These are phyloP conservation scores for Neoarius graeffei DNA, from an alignment of 2,113 vertebrate genomes.

Conservation along the genomic window DNA sequence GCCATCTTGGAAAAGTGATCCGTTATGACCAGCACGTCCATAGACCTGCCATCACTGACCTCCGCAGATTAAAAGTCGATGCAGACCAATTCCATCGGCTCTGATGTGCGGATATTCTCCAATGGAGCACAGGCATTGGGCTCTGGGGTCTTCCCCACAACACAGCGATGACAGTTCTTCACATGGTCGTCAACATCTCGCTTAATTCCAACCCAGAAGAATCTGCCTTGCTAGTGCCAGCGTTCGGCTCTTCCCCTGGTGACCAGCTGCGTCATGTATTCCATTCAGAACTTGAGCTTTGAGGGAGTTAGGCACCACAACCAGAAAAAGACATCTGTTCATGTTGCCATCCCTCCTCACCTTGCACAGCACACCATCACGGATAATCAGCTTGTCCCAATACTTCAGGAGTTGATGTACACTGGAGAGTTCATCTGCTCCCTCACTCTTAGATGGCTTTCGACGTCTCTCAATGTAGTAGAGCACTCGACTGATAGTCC, in stretches of 20 bases:
- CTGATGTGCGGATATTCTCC: conserved; percentile 20
- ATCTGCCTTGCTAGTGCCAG: conserved; percentile 2
- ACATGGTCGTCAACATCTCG: too few relatives aligned
- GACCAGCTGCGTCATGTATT: neutral
- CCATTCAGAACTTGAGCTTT: neutral
- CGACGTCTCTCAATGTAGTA: neutral
- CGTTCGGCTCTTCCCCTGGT: too few relatives aligned
- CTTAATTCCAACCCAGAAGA: conserved; percentile 18
- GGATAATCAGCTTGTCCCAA: neutral
- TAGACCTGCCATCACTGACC: neutral
- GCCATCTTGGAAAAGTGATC: neutral
- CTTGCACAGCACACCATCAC: neutral
- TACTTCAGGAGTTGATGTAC: neutral
- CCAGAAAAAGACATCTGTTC: neutral
- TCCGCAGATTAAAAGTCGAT: neutral
- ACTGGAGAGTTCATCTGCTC: neutral
- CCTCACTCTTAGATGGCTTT: conserved; percentile 7
- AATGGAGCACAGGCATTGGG: neutral
- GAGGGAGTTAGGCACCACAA: neutral
- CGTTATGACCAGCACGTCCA: neutral
- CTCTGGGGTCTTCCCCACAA: too few relatives aligned
- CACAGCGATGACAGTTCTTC: too few relatives aligned
- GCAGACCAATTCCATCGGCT: neutral
- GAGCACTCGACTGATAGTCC: neutral
- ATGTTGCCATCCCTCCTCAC: neutral